phyloP scores from a whole-genome alignment of 2,888 invertebrate genomes.

The Drosophila meridiana region DNA sequence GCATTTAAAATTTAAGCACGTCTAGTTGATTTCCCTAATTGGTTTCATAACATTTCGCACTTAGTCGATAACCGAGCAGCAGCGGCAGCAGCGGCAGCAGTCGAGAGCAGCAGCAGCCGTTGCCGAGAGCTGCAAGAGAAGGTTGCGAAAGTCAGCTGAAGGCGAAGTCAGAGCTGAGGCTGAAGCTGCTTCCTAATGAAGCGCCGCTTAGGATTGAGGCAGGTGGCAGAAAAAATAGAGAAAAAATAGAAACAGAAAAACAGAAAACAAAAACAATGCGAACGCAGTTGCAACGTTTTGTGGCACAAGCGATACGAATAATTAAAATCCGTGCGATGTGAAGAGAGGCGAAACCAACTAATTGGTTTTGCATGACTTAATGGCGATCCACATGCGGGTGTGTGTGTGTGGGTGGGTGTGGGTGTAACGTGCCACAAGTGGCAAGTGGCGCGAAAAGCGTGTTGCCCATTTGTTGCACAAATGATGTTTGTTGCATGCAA shows the following conservation, averaged over 20 bases:
- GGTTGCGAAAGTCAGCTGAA: conserved; percentile 45
- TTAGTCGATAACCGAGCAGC: conserved; percentile 21
- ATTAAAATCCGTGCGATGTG: conserved; percentile 61
- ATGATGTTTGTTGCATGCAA: conserved; percentile 38
- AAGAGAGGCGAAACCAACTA: conserved; percentile 74
- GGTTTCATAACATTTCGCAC: conserved; percentile 21
- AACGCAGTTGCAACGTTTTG: conserved; percentile 45
- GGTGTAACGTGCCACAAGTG: conserved; percentile 55
- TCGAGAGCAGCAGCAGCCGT: conserved; percentile 32
- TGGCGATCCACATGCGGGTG: background rate
- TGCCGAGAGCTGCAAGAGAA: conserved; percentile 54
- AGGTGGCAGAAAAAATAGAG: background rate
- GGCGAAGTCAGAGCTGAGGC: conserved; percentile 26
- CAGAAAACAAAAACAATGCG: conserved; percentile 25
- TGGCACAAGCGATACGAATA: conserved; percentile 54
- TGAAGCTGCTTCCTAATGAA: conserved; percentile 30
- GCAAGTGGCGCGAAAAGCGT: conserved; percentile 34
- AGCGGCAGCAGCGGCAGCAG: conserved; percentile 6
- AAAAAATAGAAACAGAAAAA: background rate
- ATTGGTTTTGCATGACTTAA: conserved; percentile 81
- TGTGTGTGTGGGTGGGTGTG: background rate
- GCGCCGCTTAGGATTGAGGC: conserved; percentile 31
- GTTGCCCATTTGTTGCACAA: conserved; percentile 44
- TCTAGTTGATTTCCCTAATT: background rate
- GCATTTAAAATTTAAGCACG: conserved; percentile 1